Percentiles rank a stretch among this genome's conserved stretches.
Evolutionary conservation across 2,113 vertebrate species (phyloP).

Genomic region (Laticauda laticaudata): DNA sequence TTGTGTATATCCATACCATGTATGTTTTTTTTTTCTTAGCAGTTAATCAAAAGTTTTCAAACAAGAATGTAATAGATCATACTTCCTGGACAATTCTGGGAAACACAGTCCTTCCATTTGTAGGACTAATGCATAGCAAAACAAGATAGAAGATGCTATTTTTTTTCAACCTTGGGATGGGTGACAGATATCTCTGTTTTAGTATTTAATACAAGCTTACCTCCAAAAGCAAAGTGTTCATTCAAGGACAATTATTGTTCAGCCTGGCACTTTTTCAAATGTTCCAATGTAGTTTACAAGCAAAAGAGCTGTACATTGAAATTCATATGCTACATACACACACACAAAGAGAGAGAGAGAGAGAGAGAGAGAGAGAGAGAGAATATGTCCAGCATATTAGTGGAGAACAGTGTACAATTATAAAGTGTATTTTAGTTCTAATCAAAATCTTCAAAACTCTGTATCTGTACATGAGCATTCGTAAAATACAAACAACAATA

Average conservation of each 20-base stretch:
- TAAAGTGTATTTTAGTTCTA: neutral
- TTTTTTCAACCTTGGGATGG: neutral
- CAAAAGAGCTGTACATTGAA: neutral
- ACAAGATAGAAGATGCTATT: neutral
- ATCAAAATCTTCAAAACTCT: neutral
- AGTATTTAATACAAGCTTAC: neutral
- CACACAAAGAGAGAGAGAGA: no score
- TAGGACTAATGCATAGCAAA: neutral
- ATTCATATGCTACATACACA: neutral
- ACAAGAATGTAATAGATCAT: neutral
- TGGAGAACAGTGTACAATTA: neutral
- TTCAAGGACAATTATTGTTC: neutral
- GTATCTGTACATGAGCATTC: neutral
- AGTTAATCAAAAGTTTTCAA: neutral
- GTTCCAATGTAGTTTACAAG: neutral
- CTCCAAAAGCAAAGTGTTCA: neutral
- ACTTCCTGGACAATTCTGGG: neutral
- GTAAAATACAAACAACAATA: neutral
- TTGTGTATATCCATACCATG: neutral
- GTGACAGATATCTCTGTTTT: neutral
- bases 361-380: neutral
- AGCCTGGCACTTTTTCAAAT: neutral
- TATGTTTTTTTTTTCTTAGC: neutral
- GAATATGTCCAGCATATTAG: neutral
- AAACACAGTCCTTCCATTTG: neutral